These are phyloP conservation scores for Heteromyza rotundicornis DNA, from an alignment of 2,888 invertebrate genomes.

Conservation along the genomic window DNA sequence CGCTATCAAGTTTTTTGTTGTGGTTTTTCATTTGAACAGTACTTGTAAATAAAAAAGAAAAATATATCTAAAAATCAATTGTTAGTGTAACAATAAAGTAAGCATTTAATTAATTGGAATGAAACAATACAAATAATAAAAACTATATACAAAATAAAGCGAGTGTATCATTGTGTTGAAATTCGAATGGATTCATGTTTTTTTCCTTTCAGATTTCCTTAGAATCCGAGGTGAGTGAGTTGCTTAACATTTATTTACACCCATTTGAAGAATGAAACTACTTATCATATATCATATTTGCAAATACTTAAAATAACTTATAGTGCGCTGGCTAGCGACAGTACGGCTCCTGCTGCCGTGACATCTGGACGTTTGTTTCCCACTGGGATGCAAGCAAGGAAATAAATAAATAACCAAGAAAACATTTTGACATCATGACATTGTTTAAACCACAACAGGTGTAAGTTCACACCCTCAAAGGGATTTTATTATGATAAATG, in stretches of 20 bases:
- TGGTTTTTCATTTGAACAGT: background rate
- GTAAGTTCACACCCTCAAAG: background rate
- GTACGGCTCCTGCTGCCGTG: conserved; percentile 2
- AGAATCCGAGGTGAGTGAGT: background rate
- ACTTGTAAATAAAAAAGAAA: background rate
- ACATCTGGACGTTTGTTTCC: background rate
- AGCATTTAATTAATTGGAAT: background rate
- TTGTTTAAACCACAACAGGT: background rate
- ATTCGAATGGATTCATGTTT: no score
- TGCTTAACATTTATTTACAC: background rate
- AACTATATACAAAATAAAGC: background rate
- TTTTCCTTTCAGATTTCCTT: background rate
- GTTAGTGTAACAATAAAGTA: background rate
- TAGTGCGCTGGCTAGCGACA: background rate
- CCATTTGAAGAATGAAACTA: background rate
- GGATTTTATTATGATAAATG: no score
- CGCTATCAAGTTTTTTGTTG: no score
- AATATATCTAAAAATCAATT: background rate
- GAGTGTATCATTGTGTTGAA: background rate
- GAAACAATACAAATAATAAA: conserved; percentile 4
- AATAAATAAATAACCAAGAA: no score
- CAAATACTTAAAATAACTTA: background rate
- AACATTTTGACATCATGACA: conserved; percentile 4
- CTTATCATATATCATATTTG: background rate
- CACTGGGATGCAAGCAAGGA: conserved; percentile 7